A percentile compares a stretch with the other conserved stretches of the same genome.
phyloP scores from a whole-genome alignment of 2,113 vertebrate species.

The Melanerpes formicivorus region DNA sequence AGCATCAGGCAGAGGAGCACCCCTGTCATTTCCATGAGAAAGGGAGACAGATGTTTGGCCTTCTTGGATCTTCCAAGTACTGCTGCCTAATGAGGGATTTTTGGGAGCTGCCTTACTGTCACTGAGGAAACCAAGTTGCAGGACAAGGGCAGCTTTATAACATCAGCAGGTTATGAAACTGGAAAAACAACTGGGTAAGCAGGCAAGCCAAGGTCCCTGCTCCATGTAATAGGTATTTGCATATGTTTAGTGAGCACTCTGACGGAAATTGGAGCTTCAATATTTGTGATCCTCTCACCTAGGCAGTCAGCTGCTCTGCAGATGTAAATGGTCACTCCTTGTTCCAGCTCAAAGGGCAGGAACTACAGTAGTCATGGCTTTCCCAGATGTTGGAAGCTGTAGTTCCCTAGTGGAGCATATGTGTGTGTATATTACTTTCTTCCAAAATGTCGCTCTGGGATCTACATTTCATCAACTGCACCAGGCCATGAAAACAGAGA shows the following conservation, averaged over 20 bases:
- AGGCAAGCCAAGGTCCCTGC: not conserved
- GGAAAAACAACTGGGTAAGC: not conserved
- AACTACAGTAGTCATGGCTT: not conserved
- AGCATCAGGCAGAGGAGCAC: not conserved
- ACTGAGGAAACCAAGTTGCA: constrained; percentile 43
- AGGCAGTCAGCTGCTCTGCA: not conserved
- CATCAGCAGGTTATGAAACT: not conserved
- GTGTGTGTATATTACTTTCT: not conserved
- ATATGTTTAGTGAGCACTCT: not conserved
- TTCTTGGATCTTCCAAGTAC: not conserved
- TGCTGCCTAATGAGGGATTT: constrained; percentile 4
- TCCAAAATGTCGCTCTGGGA: not conserved
- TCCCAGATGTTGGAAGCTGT: constrained; percentile 8
- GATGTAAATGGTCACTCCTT: not conserved
- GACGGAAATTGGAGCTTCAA: not conserved
- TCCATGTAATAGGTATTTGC: not conserved
- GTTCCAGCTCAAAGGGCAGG: not conserved
- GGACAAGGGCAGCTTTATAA: not conserved
- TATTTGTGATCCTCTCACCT: not conserved
- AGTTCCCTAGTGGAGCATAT: not conserved
- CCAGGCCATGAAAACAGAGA: not conserved
- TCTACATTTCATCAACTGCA: not conserved
- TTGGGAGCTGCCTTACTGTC: not conserved
- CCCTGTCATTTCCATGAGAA: constrained; percentile 47
- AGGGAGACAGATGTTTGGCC: not conserved